Percentiles rank a stretch among this genome's conserved stretches.
Evolutionary conservation across 2,113 vertebrate species (phyloP).

Genomic region (Nettapus auritus): DNA sequence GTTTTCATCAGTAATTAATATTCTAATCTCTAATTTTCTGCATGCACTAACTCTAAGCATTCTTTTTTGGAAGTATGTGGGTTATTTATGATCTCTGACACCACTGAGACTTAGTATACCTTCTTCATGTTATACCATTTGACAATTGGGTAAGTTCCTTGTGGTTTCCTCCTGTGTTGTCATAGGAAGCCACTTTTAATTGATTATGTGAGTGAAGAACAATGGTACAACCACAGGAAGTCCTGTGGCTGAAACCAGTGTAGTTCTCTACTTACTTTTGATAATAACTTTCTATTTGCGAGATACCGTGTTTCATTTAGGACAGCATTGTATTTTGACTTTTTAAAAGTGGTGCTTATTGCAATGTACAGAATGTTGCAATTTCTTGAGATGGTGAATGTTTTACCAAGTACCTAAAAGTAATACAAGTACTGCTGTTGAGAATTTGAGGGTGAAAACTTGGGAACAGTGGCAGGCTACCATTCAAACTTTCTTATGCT

Average conservation of each 20-base stretch:
- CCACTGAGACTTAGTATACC: neutral
- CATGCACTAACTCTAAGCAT: neutral
- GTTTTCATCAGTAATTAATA: neutral
- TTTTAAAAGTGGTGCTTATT: neutral
- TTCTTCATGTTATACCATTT: slow-evolving; percentile 4
- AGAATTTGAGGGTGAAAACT: neutral
- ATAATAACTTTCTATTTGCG: neutral
- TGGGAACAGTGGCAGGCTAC: neutral
- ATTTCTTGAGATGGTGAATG: neutral
- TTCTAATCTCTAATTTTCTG: neutral
- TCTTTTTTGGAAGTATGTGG: neutral
- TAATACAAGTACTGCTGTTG: neutral
- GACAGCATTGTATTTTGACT: fast-evolving
- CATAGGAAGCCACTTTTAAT: slow-evolving; percentile 56
- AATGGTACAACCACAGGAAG: slow-evolving; percentile 73
- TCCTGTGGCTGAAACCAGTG: slow-evolving; percentile 73
- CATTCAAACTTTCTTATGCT: neutral
- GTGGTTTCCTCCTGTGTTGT: slow-evolving; percentile 55
- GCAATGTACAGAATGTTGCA: fast-evolving
- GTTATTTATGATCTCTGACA: neutral
- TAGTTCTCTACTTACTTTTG: neutral
- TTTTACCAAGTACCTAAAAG: neutral
- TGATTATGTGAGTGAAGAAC: slow-evolving; percentile 54
- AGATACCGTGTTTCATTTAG: neutral
- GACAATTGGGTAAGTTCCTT: slow-evolving; percentile 49